Conservation (phyloP, 2,113 vertebrate genomes). For the Catharus fuscescens region DNA sequence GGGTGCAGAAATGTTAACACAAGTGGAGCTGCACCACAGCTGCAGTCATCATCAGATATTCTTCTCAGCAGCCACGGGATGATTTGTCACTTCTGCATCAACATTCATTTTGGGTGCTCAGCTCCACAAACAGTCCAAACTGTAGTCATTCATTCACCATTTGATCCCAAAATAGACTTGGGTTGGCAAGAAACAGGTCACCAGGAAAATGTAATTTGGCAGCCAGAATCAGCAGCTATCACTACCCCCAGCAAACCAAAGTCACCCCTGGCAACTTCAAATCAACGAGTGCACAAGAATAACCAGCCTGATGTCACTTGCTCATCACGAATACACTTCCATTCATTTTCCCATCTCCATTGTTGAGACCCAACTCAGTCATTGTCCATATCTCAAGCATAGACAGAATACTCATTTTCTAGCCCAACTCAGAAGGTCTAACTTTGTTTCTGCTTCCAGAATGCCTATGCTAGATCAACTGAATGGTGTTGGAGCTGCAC, state of each 20-base stretch:
- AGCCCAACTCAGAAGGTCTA: not conserved
- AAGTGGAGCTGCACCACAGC: not conserved
- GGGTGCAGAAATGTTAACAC: not conserved
- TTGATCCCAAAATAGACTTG: slow-evolving; percentile 29
- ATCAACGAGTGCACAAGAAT: not conserved
- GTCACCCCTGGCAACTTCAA: not conserved
- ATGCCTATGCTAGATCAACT: not conserved
- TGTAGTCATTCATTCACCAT: not conserved
- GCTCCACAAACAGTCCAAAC: not conserved
- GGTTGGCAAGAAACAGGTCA: slow-evolving; percentile 10
- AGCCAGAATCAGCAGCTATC: not conserved
- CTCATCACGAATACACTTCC: not conserved
- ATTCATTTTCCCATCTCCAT: not conserved
- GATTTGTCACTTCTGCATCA: slow-evolving; percentile 32
- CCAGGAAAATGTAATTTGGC: slow-evolving; percentile 14
- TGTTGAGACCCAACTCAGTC: not conserved
- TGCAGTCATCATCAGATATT: slow-evolving; percentile 33
- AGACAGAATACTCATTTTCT: not conserved
- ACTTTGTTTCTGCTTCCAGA: not conserved
- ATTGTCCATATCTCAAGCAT: not conserved
- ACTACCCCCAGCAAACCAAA: not conserved
- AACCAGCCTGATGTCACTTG: not conserved
- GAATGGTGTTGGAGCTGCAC: not conserved
- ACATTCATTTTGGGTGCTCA: not conserved
- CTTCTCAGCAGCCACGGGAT: not conserved